phyloP scores from a whole-genome alignment of 2,888 invertebrate genomes.

The Achlya flavicornis region DNA sequence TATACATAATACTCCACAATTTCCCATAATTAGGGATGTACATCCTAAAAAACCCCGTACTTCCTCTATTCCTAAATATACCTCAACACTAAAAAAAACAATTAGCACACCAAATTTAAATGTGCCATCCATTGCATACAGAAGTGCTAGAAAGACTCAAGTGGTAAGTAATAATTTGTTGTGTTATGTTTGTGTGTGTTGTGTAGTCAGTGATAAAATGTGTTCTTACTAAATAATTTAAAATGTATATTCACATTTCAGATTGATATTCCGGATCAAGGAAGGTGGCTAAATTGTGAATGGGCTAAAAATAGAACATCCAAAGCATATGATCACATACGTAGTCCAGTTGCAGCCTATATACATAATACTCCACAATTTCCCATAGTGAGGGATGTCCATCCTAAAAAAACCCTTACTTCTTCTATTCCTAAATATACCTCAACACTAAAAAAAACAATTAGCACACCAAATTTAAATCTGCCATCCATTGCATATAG shows the following conservation, averaged over 20 bases:
- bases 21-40: conserved; percentile 60
- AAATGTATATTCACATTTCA: conserved; percentile 37
- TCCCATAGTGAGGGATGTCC: conserved; percentile 60
- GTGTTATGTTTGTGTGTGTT: background rate
- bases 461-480: conserved; percentile 60
- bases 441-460: conserved; percentile 28
- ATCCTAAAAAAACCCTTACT: conserved; percentile 59
- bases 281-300: conserved; percentile 55
- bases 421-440: conserved; percentile 58
- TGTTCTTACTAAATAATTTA: no score
- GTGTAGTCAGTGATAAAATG: background rate
- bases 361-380: conserved; percentile 64
- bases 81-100: conserved; percentile 27
- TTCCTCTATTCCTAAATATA: conserved; percentile 58
- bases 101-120: conserved; percentile 60
- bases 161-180: conserved; percentile 50
- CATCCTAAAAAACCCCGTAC: conserved; percentile 60
- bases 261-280: conserved; percentile 56
- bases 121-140: conserved; percentile 61
- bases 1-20: conserved; percentile 63
- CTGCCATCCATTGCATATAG: conserved; percentile 63
- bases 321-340: conserved; percentile 59
- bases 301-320: conserved; percentile 53
- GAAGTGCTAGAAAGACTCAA: conserved; percentile 64
- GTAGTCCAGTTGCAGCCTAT: conserved; percentile 70